phyloP scores from a whole-genome alignment of 2,113 vertebrate genomes.

The Anarhynchus alexandrinus region DNA sequence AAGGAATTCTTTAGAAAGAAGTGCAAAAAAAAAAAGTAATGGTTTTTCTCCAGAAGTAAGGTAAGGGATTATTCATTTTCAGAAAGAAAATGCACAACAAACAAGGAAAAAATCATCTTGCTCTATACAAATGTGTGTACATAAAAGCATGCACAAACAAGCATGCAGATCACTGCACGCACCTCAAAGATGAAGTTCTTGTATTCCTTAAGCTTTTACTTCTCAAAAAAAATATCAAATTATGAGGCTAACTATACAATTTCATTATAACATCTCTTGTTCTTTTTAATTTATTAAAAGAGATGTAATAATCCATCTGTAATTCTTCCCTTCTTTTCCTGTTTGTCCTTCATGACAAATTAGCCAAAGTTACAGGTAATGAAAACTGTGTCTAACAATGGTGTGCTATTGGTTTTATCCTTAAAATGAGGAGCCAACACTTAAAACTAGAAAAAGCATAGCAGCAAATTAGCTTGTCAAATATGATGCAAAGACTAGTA shows the following conservation, averaged over 20 bases:
- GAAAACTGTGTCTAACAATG: not conserved
- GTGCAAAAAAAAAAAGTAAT: not conserved
- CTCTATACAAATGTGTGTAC: not conserved
- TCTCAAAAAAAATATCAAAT: not conserved
- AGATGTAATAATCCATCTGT: not conserved
- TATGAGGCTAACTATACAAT: not conserved
- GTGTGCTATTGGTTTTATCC: not conserved
- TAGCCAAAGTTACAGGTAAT: not conserved
- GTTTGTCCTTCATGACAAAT: not conserved
- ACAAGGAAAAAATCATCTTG: not conserved
- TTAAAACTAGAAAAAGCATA: not conserved
- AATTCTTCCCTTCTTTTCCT: not conserved
- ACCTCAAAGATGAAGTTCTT: not conserved
- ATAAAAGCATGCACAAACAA: not conserved
- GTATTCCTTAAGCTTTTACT: not conserved
- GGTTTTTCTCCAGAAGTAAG: not conserved
- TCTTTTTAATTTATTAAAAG: not conserved
- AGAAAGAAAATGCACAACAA: not conserved
- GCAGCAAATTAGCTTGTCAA: not conserved
- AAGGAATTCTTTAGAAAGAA: not conserved
- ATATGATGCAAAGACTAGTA: not conserved
- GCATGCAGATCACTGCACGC: not conserved
- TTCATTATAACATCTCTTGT: not conserved
- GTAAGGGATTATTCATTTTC: not conserved
- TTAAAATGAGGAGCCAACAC: not conserved